Conservation (phyloP, 2,888 invertebrate genomes). For the Heliconius hortense region DNA sequence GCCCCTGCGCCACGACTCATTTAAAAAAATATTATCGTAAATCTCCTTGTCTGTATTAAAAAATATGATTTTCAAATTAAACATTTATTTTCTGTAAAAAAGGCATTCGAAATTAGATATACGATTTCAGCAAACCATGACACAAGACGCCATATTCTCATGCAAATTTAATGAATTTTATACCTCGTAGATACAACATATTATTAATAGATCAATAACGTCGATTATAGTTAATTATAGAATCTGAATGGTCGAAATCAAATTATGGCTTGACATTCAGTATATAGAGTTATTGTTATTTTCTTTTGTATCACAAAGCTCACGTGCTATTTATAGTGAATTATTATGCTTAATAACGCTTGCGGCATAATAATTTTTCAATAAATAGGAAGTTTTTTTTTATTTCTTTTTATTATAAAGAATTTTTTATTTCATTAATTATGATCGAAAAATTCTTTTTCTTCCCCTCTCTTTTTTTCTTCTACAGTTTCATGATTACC, state of each 20-base stretch:
- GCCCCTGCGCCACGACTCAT: too few species aligned
- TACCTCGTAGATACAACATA: not conserved
- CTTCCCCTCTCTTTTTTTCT: not conserved
- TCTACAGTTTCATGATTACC: too few species aligned
- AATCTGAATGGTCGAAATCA: not conserved
- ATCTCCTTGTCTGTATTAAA: not conserved
- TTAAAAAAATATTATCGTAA: too few species aligned
- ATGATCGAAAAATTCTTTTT: not conserved
- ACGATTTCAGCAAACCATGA: not conserved
- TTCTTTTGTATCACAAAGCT: slow-evolving; percentile 11
- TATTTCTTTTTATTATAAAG: not conserved
- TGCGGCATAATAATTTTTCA: not conserved
- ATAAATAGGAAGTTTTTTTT: not conserved
- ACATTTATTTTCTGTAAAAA: not conserved
- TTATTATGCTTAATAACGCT: not conserved
- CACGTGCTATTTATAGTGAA: not conserved
- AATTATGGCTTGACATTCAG: slow-evolving; percentile 9
- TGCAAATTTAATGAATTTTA: slow-evolving; percentile 8
- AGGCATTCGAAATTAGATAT: not conserved
- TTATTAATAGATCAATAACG: slow-evolving; percentile 7
- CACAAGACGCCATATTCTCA: slow-evolving; percentile 10
- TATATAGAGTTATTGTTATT: not conserved
- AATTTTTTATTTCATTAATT: not conserved
- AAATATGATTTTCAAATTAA: not conserved
- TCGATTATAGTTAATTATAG: slow-evolving; percentile 14